phyloP scores from a whole-genome alignment of 2,113 vertebrate genomes.

The Maccullochella peelii region DNA sequence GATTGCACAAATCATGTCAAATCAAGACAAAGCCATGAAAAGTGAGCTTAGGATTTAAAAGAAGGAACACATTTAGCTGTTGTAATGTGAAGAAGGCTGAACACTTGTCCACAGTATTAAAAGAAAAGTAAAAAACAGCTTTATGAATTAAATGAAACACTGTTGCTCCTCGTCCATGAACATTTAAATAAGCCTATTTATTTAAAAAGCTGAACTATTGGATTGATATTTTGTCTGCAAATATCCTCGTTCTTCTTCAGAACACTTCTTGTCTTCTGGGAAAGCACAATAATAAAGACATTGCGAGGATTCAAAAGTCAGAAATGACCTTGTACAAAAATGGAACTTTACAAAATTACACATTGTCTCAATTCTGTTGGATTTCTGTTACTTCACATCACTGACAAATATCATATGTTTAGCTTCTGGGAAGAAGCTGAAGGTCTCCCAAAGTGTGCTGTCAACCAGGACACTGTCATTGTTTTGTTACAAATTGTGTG shows the following conservation, averaged over 20 bases:
- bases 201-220: not conserved
- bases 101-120: not conserved
- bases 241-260: not conserved
- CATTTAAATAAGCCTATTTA: not conserved
- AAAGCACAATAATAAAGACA: not conserved
- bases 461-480: not conserved
- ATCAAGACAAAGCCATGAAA: not conserved
- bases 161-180: not conserved
- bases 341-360: not conserved
- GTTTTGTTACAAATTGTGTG: not conserved
- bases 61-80: not conserved
- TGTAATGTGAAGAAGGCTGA: not conserved
- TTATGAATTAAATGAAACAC: not conserved
- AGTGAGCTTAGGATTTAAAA: not conserved
- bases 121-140: not conserved
- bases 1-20: not conserved
- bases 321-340: constrained; percentile 2
- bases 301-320: not conserved
- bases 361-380: not conserved
- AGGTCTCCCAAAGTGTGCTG: not conserved
- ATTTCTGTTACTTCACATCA: not conserved
- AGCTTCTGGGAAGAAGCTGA: constrained; percentile 50
- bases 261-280: not conserved
- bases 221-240: not conserved
- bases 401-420: not conserved